Evolutionary conservation across 2,113 vertebrate genomes (phyloP).

Genomic region (Laticauda colubrina): DNA sequence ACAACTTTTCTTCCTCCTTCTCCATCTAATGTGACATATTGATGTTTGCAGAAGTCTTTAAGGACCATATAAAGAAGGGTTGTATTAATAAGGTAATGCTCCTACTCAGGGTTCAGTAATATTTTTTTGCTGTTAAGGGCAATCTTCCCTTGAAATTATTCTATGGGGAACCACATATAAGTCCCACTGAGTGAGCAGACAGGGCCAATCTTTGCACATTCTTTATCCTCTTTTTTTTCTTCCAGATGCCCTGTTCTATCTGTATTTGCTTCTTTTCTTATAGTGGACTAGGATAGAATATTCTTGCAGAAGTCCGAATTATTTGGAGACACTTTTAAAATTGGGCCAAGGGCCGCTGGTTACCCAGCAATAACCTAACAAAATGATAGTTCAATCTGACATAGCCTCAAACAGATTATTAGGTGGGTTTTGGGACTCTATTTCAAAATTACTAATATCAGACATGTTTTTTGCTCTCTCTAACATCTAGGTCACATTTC

Average conservation of each 20-base stretch:
- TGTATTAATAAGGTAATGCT: neutral
- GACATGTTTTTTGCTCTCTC: neutral
- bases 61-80: neutral
- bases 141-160: neutral
- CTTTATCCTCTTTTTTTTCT: neutral
- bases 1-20: neutral
- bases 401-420: neutral
- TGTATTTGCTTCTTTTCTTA: neutral
- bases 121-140: neutral
- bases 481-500: neutral
- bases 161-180: neutral
- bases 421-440: neutral
- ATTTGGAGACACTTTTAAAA: neutral
- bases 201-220: neutral
- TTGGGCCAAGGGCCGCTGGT: neutral
- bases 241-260: neutral
- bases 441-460: neutral
- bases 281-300: neutral
- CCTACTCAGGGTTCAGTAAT: neutral
- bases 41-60: neutral
- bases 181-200: neutral
- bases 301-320: neutral
- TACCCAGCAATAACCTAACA: neutral
- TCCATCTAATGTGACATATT: neutral
- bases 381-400: neutral